phyloP scores from a whole-genome alignment of 2,888 invertebrate genomes.

The Epistrophe eligans region DNA sequence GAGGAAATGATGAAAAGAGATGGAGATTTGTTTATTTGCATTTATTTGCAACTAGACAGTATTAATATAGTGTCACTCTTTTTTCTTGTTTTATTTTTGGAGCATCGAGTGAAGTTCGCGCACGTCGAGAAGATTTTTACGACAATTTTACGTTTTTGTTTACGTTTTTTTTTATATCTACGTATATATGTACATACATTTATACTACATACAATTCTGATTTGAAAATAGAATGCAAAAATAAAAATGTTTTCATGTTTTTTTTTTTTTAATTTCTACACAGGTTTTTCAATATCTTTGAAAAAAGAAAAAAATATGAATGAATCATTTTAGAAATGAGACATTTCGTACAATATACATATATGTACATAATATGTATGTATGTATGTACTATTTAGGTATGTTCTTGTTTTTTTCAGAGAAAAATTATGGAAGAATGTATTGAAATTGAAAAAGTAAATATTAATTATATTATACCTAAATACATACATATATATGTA shows the following conservation, averaged over 20 bases:
- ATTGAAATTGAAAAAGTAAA: no score
- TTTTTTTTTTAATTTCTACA: no score
- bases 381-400: no score
- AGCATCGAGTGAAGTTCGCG: slow-evolving; percentile 1
- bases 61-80: slow-evolving; percentile 21
- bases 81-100: slow-evolving; percentile 36
- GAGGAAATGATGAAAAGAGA: slow-evolving; percentile 41
- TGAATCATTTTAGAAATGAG: background rate
- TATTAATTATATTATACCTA: no score
- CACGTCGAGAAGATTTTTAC: slow-evolving; percentile 36
- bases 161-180: slow-evolving; percentile 42
- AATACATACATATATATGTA: no score
- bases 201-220: background rate
- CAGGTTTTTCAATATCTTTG: no score
- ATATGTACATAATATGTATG: no score
- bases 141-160: slow-evolving; percentile 64
- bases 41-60: background rate
- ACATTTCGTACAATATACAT: no score
- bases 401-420: no score
- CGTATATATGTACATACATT: background rate
- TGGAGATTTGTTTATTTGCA: slow-evolving; percentile 61
- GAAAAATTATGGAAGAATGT: no score
- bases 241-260: background rate
- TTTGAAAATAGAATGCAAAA: slow-evolving; percentile 8
- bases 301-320: no score